phyloP scores from a whole-genome alignment of 2,113 vertebrate species.

The Antidorcas marsupialis region DNA sequence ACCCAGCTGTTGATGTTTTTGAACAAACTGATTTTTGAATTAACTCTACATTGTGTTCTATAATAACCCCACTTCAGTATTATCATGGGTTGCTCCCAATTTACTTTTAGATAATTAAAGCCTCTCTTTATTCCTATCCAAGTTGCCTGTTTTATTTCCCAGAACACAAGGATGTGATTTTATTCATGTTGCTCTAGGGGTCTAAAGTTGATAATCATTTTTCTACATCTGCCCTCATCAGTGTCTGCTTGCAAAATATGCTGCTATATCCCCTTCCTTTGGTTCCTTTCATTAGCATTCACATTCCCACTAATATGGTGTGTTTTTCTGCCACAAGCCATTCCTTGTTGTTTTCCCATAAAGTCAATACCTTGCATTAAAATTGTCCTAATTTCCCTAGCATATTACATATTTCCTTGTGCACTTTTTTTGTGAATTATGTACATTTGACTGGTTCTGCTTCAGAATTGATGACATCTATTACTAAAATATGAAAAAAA shows the following conservation, averaged over 20 bases:
- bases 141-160: slow-evolving; percentile 84
- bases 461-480: slow-evolving; percentile 23
- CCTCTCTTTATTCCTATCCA: slow-evolving; percentile 82
- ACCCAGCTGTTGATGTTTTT: slow-evolving; percentile 85
- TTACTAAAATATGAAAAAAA: slow-evolving; percentile 41
- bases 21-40: slow-evolving; percentile 84
- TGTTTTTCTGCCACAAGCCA: slow-evolving; percentile 57
- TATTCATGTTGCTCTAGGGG: slow-evolving; percentile 80
- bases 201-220: slow-evolving; percentile 83
- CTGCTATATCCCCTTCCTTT: slow-evolving; percentile 52
- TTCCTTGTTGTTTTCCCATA: slow-evolving; percentile 65
- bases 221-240: slow-evolving; percentile 80
- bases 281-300: slow-evolving; percentile 74
- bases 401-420: neutral
- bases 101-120: slow-evolving; percentile 88
- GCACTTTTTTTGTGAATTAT: slow-evolving; percentile 41
- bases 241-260: slow-evolving; percentile 70
- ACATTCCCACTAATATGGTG: slow-evolving; percentile 37
- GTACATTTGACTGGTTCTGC: slow-evolving; percentile 6
- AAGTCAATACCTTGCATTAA: slow-evolving; percentile 45
- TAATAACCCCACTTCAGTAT: slow-evolving; percentile 82
- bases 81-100: slow-evolving; percentile 82
- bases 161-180: slow-evolving; percentile 81
- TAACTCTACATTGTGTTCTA: slow-evolving; percentile 82
- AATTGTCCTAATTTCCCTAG: slow-evolving; percentile 59